These are phyloP conservation scores for Thalpophila matura DNA, from an alignment of 2,888 invertebrate genomes.

Conservation along the genomic window DNA sequence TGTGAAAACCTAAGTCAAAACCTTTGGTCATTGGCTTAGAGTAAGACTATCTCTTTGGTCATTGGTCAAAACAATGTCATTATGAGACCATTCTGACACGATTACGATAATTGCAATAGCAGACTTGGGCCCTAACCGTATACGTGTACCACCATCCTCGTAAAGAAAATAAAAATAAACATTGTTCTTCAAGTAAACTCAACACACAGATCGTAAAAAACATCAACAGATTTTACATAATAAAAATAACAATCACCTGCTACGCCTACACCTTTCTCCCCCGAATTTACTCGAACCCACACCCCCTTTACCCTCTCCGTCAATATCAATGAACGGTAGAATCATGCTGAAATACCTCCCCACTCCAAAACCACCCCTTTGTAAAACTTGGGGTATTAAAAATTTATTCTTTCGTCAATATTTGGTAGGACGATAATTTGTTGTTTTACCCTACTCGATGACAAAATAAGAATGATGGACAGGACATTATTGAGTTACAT, in stretches of 20 bases:
- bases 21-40: too few relatives aligned
- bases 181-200: not conserved
- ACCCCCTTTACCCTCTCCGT: not conserved
- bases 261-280: slow-evolving; percentile 15
- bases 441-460: slow-evolving; percentile 37
- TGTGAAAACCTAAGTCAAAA: too few relatives aligned
- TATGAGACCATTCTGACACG: too few relatives aligned
- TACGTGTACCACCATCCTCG: too few relatives aligned
- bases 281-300: not conserved
- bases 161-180: too few relatives aligned
- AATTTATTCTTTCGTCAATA: slow-evolving; percentile 40
- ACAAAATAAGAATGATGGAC: not conserved
- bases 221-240: slow-evolving; percentile 8
- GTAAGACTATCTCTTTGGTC: too few relatives aligned
- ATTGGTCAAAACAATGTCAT: too few relatives aligned
- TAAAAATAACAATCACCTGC: slow-evolving; percentile 18
- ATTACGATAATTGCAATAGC: too few relatives aligned
- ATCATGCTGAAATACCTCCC: not conserved
- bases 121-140: too few relatives aligned
- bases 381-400: slow-evolving; percentile 38
- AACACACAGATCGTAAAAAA: not conserved
- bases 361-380: not conserved
- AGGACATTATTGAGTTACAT: slow-evolving; percentile 13
- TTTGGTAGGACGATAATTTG: slow-evolving; percentile 22
- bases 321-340: slow-evolving; percentile 40